Percentiles rank a stretch among this genome's conserved stretches.
phyloP scores from a whole-genome alignment of 2,797 vertebrate species.

The Gymnopithys bicolor region DNA sequence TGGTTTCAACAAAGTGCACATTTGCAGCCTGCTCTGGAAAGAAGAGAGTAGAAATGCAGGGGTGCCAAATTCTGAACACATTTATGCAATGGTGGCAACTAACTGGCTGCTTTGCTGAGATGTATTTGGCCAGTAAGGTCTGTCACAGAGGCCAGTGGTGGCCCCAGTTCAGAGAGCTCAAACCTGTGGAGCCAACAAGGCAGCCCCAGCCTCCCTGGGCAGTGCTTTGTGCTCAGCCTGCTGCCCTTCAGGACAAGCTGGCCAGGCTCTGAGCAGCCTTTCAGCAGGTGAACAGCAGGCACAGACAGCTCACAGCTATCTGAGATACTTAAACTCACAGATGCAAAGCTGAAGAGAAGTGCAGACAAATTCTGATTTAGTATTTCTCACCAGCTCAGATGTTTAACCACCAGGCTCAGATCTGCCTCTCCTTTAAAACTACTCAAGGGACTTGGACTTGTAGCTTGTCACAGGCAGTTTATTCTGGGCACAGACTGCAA shows the following conservation, averaged over 20 bases:
- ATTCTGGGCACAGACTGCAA: conserved; percentile 19
- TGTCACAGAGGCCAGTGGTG: neutral
- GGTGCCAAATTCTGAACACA: conserved; percentile 16
- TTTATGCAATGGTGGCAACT: neutral
- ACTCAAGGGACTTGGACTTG: neutral
- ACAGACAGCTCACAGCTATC: neutral
- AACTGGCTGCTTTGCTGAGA: neutral
- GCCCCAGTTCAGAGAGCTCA: neutral
- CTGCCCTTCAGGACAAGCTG: neutral
- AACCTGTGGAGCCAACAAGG: neutral
- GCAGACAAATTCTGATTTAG: neutral
- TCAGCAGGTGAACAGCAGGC: neutral
- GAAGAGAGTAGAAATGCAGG: neutral
- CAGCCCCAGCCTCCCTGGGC: neutral
- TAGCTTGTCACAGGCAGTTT: conserved; percentile 30
- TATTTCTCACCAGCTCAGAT: neutral
- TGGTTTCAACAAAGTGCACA: conserved; percentile 33
- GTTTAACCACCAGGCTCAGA: conserved; percentile 19
- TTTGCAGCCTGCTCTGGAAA: conserved; percentile 42
- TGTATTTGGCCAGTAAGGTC: neutral
- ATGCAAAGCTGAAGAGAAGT: neutral
- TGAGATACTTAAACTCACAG: neutral
- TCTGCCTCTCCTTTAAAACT: neutral
- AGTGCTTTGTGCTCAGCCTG: neutral
- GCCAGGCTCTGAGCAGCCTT: neutral